Conservation (phyloP, 2,888 invertebrate species). For the Cyaniris semiargus region DNA sequence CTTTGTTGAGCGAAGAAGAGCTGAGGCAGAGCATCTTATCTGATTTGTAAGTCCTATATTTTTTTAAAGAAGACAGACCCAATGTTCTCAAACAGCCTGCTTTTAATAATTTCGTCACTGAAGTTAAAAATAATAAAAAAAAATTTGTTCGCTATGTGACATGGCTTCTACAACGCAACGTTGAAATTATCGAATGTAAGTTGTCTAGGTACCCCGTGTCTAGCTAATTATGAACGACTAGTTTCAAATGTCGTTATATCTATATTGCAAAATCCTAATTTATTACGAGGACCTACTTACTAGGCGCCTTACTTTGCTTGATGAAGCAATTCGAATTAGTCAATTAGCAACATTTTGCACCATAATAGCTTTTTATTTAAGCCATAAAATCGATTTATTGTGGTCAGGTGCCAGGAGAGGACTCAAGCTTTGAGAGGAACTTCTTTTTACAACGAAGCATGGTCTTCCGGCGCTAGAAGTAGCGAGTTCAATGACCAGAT, state of each 20-base stretch:
- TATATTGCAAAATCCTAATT: not conserved
- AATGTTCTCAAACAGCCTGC: too few species aligned
- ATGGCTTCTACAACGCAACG: not conserved
- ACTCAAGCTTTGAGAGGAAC: not conserved
- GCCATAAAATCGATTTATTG: not conserved
- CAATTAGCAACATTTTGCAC: not conserved
- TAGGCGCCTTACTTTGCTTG: not conserved
- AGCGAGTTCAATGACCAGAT: conserved; percentile 10
- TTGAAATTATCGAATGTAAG: too few species aligned
- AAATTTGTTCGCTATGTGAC: too few species aligned
- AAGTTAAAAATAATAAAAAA: too few species aligned
- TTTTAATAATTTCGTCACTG: too few species aligned
- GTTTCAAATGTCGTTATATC: not conserved
- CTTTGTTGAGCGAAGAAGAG: conserved; percentile 65
- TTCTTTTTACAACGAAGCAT: not conserved
- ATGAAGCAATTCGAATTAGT: not conserved
- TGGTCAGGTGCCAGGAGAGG: not conserved
- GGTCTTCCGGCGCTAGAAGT: not conserved
- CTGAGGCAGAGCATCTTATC: conserved; percentile 63
- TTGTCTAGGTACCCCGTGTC: not conserved
- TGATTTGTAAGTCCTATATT: conserved; percentile 53
- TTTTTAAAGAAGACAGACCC: not conserved
- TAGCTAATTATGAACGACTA: not conserved
- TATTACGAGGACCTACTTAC: not conserved
- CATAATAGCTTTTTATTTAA: not conserved